A percentile compares a stretch with the other conserved stretches of the same genome.
Conservation (phyloP, 2,113 vertebrate genomes). For the Xiphias gladius region DNA sequence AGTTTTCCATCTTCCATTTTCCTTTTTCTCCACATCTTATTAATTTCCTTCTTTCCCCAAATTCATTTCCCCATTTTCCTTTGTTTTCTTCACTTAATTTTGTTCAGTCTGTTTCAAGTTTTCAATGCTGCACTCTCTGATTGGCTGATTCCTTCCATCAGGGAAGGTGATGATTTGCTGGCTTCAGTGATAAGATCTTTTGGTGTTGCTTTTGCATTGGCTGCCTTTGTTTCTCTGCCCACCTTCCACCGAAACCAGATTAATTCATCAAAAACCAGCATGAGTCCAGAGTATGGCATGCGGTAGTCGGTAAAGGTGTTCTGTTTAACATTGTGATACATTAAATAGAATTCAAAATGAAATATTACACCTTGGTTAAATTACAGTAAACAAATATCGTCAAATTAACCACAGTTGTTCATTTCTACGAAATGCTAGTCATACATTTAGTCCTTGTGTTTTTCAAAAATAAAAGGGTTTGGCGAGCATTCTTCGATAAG, state of each 20-base stretch:
- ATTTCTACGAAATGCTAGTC: not conserved
- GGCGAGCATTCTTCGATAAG: not conserved
- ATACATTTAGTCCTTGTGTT: not conserved
- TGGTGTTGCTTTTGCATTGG: conserved; percentile 64
- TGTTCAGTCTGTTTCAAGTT: conserved; percentile 89
- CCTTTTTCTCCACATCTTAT: conserved; percentile 4
- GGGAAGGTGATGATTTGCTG: conserved; percentile 84
- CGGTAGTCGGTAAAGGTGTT: not conserved
- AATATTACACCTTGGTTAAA: not conserved
- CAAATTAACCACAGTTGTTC: not conserved
- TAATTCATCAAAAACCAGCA: conserved; percentile 57
- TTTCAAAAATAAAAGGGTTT: not conserved
- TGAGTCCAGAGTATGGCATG: conserved; percentile 46
- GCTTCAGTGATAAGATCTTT: conserved; percentile 70
- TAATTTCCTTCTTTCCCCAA: conserved; percentile 11
- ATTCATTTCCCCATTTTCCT: conserved; percentile 33
- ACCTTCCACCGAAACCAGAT: conserved; percentile 31
- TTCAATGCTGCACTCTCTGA: conserved; percentile 89
- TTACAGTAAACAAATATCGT: not conserved
- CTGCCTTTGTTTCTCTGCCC: conserved; percentile 24
- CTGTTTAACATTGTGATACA: not conserved
- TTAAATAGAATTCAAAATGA: not conserved
- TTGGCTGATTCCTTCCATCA: conserved; percentile 89
- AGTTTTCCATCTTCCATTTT: conserved; percentile 31
- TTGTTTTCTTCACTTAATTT: conserved; percentile 76